These are phyloP conservation scores for Abrostola triplasia DNA, from an alignment of 2,888 invertebrate species.

Conservation along the genomic window DNA sequence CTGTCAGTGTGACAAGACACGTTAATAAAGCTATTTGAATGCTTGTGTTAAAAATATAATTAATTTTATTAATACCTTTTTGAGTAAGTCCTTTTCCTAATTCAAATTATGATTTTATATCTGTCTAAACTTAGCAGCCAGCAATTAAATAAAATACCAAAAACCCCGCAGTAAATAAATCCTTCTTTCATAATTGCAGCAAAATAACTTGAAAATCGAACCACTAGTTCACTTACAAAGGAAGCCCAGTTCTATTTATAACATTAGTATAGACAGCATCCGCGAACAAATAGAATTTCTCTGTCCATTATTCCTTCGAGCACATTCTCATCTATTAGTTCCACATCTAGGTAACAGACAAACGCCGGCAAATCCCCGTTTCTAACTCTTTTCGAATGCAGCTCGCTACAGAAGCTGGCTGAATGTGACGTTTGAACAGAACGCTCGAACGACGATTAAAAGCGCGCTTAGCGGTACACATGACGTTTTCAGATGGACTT, in stretches of 20 bases:
- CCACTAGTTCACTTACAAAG: background rate
- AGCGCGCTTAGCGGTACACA: constrained; percentile 48
- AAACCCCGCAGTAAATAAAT: background rate
- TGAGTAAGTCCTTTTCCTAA: too few species aligned
- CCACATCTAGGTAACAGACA: constrained; percentile 48
- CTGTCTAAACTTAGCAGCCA: background rate
- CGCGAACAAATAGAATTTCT: constrained; percentile 1
- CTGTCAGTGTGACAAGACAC: too few species aligned
- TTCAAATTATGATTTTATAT: too few species aligned
- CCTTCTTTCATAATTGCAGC: background rate
- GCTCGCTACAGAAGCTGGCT: constrained; percentile 56
- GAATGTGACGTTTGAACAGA: constrained; percentile 62
- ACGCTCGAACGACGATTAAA: constrained; percentile 56
- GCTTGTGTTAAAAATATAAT: too few species aligned
- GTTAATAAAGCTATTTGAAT: too few species aligned
- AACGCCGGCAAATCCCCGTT: constrained; percentile 48
- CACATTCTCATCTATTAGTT: constrained; percentile 38
- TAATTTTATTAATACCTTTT: too few species aligned
- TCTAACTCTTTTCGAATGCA: constrained; percentile 66
- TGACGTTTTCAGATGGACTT: constrained; percentile 49
- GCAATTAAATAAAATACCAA: background rate
- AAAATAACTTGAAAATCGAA: background rate
- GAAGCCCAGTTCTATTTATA: background rate
- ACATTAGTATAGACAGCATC: background rate
- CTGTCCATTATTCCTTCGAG: constrained; percentile 9